phyloP scores from a whole-genome alignment of 2,113 vertebrate genomes.

The Ailuropoda melanoleuca region DNA sequence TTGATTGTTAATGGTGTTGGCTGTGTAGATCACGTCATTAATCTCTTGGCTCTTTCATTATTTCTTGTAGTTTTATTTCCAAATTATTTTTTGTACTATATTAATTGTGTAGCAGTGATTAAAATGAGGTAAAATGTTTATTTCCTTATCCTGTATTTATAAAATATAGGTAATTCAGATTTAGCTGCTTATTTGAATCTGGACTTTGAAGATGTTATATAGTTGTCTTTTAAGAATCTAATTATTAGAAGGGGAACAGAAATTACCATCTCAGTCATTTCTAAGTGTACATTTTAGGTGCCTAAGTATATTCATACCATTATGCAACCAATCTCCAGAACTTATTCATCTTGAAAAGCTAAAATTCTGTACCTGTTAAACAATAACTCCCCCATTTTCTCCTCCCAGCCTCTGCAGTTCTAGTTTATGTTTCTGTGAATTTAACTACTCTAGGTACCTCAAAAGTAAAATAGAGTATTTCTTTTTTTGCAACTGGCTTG shows the following conservation, averaged over 20 bases:
- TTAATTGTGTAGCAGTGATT: neutral
- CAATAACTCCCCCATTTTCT: neutral
- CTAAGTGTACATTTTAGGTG: neutral
- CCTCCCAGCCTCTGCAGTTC: neutral
- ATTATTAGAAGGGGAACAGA: neutral
- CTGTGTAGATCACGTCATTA: neutral
- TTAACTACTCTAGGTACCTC: neutral
- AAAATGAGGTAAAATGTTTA: neutral
- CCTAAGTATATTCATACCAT: neutral
- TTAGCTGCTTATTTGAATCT: neutral
- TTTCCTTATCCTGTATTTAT: neutral
- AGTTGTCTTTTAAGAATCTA: neutral
- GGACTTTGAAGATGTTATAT: neutral
- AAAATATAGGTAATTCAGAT: neutral
- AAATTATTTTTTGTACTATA: constrained; percentile 7
- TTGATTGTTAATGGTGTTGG: neutral
- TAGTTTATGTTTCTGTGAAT: neutral
- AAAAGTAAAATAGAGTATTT: constrained; percentile 7
- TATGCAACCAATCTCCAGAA: neutral
- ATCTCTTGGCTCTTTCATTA: neutral
- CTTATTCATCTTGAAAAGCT: neutral
- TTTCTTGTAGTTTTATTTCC: neutral
- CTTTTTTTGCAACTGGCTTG: neutral
- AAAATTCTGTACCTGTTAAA: neutral
- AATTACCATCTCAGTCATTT: neutral